Base-by-base conservation (phyloP, 2,888 invertebrate genomes). In the Digitonthophagus gazella region DNA sequence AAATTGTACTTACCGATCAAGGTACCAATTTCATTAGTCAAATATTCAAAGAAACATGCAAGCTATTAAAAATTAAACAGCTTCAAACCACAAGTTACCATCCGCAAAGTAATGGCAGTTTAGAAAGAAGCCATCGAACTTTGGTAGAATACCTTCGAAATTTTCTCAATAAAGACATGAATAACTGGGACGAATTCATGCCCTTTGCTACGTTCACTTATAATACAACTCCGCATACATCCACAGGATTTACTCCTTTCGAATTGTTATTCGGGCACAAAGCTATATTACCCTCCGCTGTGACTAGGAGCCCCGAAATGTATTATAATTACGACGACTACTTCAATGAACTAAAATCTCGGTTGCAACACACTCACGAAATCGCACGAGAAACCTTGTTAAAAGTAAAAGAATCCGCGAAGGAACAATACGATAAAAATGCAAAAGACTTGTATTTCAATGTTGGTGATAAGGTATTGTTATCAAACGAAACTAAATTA, bases 121-220 rank as follows among this genome's bases (percentile, higher is more conserved):
- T 79, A 8, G 80, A 80, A 71, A 69, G 80, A 20, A 74, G 72
- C 16, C 79, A 81, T 66, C 64, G 72, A 14, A 78, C 78, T 0
- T 61, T 80, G 15, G 73, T 71, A 3, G 76, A 78, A 15, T 77
- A 77, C 67, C 22, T 80, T 1, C 74, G 75, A 69, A 75, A 77
- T 66, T 78, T 73, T 66, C 76, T 78, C 1, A 74, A 74, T 15
- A 4, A 67, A 44, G 68, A 76, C 8, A 74, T 75, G 69, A 68
- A 69, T 3, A 75, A 79, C 67, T 81, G 80, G 79, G 78, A 80
- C 65, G 69, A 75, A 28, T 77, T 74, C 72, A 58, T 80, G 15
- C 69, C 71, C 6, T 75, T 75, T 58, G 75, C 76, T 0, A 74
- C 77, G 71, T 76, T 78, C 56, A 73, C 73, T 0, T 78, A 77